Percentiles rank a stretch among this genome's conserved stretches.
Conservation (phyloP, 2,113 vertebrate genomes). For the Regulus satrapa region DNA sequence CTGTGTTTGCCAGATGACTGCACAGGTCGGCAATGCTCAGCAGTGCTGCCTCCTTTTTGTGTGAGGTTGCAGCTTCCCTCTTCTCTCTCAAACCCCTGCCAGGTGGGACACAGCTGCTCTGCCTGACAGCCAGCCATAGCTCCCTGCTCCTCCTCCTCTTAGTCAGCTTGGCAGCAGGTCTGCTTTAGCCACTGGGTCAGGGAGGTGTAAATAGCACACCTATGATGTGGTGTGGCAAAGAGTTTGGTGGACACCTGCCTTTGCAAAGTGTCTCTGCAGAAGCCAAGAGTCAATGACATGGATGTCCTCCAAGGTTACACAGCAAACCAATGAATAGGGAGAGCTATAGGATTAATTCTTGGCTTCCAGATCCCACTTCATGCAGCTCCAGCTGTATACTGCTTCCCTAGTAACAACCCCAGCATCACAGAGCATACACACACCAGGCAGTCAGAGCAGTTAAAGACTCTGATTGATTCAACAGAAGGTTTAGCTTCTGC, state of each 20-base stretch:
- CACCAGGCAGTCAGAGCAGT: background rate
- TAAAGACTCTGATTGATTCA: conserved; percentile 22
- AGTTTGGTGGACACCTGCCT: background rate
- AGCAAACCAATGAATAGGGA: background rate
- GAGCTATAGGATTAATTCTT: background rate
- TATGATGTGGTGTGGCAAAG: fast-evolving
- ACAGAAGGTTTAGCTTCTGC: conserved; percentile 26
- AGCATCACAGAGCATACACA: background rate
- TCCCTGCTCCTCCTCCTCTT: background rate
- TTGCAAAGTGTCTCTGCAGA: background rate
- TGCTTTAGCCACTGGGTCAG: background rate
- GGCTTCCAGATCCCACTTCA: background rate
- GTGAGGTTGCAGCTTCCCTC: background rate
- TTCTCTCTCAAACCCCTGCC: background rate
- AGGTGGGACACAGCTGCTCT: background rate
- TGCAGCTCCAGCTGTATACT: background rate
- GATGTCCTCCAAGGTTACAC: background rate
- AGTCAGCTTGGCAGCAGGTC: background rate
- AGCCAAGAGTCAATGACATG: background rate
- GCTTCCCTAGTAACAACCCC: conserved; percentile 28
- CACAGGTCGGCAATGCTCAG: fast-evolving
- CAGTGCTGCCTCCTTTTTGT: background rate
- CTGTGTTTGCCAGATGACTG: background rate
- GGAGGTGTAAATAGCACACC: background rate
- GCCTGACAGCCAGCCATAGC: background rate